A percentile compares a stretch with the other conserved stretches of the same genome.
Evolutionary conservation across 2,797 vertebrate species (phyloP).

Genomic region (Emydoidea blandingii): DNA sequence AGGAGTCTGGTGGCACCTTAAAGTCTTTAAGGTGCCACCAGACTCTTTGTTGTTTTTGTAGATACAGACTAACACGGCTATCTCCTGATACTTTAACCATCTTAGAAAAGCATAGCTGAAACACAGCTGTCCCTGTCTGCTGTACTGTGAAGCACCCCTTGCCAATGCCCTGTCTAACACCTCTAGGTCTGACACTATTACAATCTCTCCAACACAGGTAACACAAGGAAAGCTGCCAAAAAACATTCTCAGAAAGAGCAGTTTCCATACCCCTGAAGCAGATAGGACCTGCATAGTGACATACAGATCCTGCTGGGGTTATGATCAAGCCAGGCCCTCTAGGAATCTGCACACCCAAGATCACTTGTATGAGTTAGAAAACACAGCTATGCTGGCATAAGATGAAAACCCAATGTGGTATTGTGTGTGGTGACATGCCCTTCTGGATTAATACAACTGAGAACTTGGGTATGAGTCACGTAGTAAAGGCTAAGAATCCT

Average conservation of each 20-base stretch:
- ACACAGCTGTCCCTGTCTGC: not conserved
- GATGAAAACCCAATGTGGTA: not conserved
- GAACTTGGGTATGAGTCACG: not conserved
- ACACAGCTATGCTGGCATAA: not conserved
- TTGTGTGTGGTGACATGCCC: not conserved
- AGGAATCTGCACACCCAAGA: not conserved
- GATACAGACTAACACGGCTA: too few species aligned
- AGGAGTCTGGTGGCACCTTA: too few species aligned
- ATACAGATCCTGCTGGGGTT: not conserved
- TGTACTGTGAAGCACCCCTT: not conserved
- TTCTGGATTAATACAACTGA: not conserved
- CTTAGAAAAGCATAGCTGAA: not conserved
- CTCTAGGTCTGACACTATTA: not conserved
- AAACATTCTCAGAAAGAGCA: not conserved
- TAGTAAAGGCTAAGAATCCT: not conserved
- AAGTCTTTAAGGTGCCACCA: too few species aligned
- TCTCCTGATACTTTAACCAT: not conserved
- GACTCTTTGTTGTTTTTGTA: too few species aligned
- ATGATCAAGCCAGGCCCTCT: rapidly evolving
- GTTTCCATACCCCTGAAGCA: not conserved
- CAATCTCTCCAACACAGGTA: not conserved
- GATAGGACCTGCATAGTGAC: not conserved
- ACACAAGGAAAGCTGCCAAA: not conserved
- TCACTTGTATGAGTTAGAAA: not conserved
- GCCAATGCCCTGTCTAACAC: not conserved